Percentiles rank a stretch among this genome's conserved stretches.
Conservation (phyloP, 2,888 invertebrate genomes). For the Strigamia crassipes region DNA sequence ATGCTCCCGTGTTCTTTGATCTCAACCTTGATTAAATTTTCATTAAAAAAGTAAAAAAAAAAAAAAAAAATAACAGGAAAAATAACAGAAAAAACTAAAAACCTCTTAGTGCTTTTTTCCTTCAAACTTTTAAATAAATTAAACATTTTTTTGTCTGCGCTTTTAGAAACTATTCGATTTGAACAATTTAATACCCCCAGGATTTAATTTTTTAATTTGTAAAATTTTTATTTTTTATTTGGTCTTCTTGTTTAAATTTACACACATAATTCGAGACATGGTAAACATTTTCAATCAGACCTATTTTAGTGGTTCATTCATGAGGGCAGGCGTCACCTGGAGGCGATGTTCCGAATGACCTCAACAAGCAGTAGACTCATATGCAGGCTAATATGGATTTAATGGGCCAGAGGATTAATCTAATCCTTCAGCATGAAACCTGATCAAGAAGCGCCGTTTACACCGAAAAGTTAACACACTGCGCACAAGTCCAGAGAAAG, state of each 20-base stretch:
- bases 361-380: conserved; percentile 35
- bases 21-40: conserved; percentile 1
- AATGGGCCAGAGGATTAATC: conserved; percentile 35
- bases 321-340: conserved; percentile 38
- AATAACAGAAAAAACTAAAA: neutral
- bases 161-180: neutral
- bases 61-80: neutral
- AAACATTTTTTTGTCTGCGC: neutral
- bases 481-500: neutral
- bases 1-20: neutral
- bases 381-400: conserved; percentile 40
- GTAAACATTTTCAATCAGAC: conserved; percentile 32
- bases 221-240: neutral
- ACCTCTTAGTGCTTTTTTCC: neutral
- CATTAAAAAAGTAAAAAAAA: neutral
- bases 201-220: neutral
- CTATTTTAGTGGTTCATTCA: conserved; percentile 40
- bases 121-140: neutral
- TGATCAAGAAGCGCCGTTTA: neutral
- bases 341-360: conserved; percentile 28
- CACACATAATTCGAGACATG: conserved; percentile 12
- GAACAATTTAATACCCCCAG: neutral
- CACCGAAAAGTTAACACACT: conserved; percentile 34
- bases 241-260: neutral
- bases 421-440: conserved; percentile 27